Conservation (phyloP, 2,797 vertebrate species). For the Xenops minutus region DNA sequence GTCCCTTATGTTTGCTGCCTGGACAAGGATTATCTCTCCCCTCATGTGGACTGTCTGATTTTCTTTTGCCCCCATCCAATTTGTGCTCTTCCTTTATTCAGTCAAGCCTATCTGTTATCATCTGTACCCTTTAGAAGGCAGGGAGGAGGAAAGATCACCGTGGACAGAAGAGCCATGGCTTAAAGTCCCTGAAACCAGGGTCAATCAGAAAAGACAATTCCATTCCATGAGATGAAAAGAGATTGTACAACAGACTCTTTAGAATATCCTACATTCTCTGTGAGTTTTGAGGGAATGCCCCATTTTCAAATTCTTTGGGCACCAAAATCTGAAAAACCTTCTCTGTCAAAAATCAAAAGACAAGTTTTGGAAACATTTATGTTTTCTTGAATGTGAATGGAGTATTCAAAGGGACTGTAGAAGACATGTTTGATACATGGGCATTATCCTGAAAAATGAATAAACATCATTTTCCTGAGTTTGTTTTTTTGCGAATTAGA, state of each 20-base stretch:
- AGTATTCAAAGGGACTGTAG: not conserved
- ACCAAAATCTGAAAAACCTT: not conserved
- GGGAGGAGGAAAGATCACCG: not conserved
- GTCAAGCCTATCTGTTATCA: not conserved
- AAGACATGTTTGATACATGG: not conserved
- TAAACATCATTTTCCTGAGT: not conserved
- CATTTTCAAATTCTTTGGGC: not conserved
- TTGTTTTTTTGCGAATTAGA: not conserved
- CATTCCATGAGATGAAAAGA: not conserved
- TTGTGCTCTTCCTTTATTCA: not conserved
- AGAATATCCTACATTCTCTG: not conserved
- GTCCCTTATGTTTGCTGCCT: not conserved
- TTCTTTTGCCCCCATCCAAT: not conserved
- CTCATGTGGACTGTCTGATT: not conserved
- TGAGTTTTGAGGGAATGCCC: not conserved
- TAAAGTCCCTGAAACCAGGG: not conserved
- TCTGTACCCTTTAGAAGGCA: not conserved
- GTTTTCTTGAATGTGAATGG: not conserved
- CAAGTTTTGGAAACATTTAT: not conserved
- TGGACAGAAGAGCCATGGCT: fast-evolving
- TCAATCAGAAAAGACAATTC: not conserved
- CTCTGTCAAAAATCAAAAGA: not conserved
- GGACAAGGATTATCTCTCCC: not conserved
- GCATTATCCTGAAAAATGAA: not conserved
- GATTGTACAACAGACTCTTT: not conserved